Conservation (phyloP, 2,888 invertebrate species). For the Leptopilina syphax region DNA sequence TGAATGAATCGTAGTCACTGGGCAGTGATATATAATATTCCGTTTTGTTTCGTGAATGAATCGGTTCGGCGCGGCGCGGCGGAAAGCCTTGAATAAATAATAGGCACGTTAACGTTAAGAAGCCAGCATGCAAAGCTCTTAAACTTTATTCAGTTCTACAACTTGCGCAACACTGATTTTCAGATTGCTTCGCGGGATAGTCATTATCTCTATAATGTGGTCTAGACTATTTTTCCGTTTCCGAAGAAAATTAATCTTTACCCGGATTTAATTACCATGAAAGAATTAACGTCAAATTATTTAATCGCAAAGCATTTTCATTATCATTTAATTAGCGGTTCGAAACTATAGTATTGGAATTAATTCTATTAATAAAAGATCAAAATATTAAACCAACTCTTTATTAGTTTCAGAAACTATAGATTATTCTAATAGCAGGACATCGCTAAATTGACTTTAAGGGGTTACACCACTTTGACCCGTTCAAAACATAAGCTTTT, state of each 20-base stretch:
- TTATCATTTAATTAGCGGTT: too few species aligned
- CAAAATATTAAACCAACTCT: too few species aligned
- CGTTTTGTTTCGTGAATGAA: conserved; percentile 33
- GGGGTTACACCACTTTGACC: too few species aligned
- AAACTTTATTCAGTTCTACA: conserved; percentile 25
- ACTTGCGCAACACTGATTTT: conserved; percentile 14
- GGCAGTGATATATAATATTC: background rate
- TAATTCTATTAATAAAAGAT: too few species aligned
- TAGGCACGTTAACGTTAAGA: background rate
- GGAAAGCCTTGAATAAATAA: conserved; percentile 27
- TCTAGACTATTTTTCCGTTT: background rate
- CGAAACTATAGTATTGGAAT: too few species aligned
- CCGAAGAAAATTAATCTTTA: background rate
- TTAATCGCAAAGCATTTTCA: too few species aligned
- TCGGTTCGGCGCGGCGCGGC: background rate
- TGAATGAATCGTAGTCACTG: background rate
- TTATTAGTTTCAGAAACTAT: too few species aligned
- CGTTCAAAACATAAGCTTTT: too few species aligned
- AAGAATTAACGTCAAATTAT: background rate
- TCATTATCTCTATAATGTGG: conserved; percentile 1
- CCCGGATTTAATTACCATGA: background rate
- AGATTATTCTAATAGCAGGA: too few species aligned
- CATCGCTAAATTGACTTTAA: too few species aligned
- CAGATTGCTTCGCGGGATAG: conserved; percentile 12
- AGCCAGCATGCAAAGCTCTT: conserved; percentile 14